Conservation (phyloP, 2,113 vertebrate species). For the Anseranas semipalmata region DNA sequence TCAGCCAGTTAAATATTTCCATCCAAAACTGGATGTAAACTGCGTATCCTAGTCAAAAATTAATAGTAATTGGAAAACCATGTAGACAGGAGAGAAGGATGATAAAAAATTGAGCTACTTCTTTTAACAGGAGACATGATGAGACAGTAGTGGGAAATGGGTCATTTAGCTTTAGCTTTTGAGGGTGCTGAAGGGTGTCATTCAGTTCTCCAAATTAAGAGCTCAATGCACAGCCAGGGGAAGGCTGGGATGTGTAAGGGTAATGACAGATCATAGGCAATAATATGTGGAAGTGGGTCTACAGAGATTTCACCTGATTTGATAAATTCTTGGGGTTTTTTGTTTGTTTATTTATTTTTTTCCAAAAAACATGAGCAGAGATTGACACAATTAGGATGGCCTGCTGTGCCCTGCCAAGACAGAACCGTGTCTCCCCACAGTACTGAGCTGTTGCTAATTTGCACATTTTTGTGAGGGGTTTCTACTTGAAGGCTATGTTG, state of each 20-base stretch:
- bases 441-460: neutral
- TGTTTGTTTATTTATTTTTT: neutral
- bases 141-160: neutral
- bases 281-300: neutral
- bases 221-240: neutral
- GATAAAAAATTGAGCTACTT: neutral
- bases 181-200: neutral
- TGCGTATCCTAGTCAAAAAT: neutral
- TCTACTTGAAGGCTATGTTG: neutral
- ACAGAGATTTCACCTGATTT: neutral
- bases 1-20: neutral
- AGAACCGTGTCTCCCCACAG: rapidly evolving
- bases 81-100: neutral
- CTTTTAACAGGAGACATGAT: neutral
- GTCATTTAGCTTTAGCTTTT: neutral
- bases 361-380: neutral
- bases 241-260: rapidly evolving
- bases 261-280: neutral
- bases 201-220: neutral
- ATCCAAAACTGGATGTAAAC: neutral
- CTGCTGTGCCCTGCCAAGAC: neutral
- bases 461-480: neutral
- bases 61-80: neutral
- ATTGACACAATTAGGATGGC: neutral
- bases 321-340: neutral